Base-by-base conservation (phyloP, 1,140 invertebrate species). In the Drosophila truncata region DNA sequence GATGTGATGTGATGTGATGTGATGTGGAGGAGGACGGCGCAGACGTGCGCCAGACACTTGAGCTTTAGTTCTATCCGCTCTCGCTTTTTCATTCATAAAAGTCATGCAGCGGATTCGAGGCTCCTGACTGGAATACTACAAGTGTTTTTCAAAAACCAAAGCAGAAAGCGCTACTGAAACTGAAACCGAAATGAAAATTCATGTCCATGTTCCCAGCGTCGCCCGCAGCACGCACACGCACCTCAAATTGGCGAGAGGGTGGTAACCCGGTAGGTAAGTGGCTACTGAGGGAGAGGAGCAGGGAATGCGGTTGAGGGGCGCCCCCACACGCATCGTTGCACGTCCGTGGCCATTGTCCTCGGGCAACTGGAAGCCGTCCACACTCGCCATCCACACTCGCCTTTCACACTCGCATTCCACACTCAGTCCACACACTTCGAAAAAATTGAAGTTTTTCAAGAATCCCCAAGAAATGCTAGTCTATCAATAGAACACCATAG, bases 51-150 rank as follows among this genome's bases (percentile, higher is more conserved):
- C 66, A 70, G 66, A 54, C 66, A 70, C 66, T 70, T 69, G 66
- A 55, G 65, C 64, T 54, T 69, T 55, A 44, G 66, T 69, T 69
- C 66, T 66, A 29, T 44, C 63, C 50, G 59, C 60, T 41, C 73
- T 50, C 39, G 47, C 59, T 54, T 54, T 65, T 46, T 73, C 82
- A 86, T 86, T 86, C 82, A 86, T 87, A 82, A 76, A 86, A 82
- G 58, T 72, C 82, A 80, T 75, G 80, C 80, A 76, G 80, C 82
- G 58, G 74, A 78, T 85, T 81, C 54, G 44, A 61, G 69, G 65
- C 84, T 87, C 84, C 84, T 87, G 84, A 87, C 84, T 87, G 84
- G 84, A 83, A 87, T 87, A 87, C 66, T 87, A 87, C 66, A 77
- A 55, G 59, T 72, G 64, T 77, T 85, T 85, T 85, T 85, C 87